Conservation (phyloP, 2,888 invertebrate species). For the Xylocampa areola region DNA sequence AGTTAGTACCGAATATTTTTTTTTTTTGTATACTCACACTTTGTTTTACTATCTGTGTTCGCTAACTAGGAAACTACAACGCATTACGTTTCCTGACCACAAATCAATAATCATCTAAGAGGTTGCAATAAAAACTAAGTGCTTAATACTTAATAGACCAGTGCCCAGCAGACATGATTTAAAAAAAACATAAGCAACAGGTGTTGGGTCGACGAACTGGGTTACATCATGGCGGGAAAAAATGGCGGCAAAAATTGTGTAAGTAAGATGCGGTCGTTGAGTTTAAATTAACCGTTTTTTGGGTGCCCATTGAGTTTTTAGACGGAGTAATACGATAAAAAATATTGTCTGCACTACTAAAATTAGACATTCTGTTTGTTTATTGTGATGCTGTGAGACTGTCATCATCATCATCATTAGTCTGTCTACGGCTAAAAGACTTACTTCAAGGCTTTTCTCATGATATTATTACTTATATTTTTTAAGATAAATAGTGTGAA, state of each 20-base stretch:
- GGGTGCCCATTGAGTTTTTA: conserved; percentile 64
- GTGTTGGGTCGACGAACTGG: conserved; percentile 66
- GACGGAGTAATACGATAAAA: conserved; percentile 43
- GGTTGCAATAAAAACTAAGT: conserved; percentile 75
- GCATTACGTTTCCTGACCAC: conserved; percentile 61
- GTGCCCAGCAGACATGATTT: conserved; percentile 69
- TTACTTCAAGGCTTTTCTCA: conserved; percentile 44
- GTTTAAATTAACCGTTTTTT: conserved; percentile 67
- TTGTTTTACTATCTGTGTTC: conserved; percentile 14
- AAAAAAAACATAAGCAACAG: conserved; percentile 73
- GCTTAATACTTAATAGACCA: conserved; percentile 80
- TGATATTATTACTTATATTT: conserved; percentile 23
- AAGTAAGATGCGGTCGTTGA: conserved; percentile 69
- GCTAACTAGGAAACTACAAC: conserved; percentile 35
- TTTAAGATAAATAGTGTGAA: conserved; percentile 17
- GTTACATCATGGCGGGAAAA: conserved; percentile 82
- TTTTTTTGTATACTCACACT: conserved; percentile 8
- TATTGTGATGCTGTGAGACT: conserved; percentile 34
- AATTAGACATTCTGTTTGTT: conserved; percentile 47
- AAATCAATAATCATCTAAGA: conserved; percentile 79
- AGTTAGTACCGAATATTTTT: neutral
- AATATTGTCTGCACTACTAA: conserved; percentile 41
- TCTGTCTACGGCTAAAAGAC: conserved; percentile 39
- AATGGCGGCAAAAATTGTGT: conserved; percentile 70
- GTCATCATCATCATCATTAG: conserved; percentile 46